phyloP scores from a whole-genome alignment of 2,888 invertebrate genomes.

The Monoplex corrugatus region DNA sequence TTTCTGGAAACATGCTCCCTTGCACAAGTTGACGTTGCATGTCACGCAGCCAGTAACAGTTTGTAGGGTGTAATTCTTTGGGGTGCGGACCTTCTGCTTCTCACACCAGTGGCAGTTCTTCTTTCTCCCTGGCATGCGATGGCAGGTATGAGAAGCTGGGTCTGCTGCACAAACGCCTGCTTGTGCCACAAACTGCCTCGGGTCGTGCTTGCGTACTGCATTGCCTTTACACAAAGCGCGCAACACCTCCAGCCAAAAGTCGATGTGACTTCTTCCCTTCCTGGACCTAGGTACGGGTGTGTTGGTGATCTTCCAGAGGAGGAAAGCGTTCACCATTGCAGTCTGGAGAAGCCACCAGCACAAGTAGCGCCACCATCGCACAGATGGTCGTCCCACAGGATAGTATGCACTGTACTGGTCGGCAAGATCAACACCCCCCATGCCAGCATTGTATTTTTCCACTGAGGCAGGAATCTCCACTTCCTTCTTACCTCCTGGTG shows the following conservation, averaged over 20 bases:
- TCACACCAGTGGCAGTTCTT: constrained; percentile 16
- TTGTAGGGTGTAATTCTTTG: background rate
- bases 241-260: background rate
- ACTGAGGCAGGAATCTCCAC: background rate
- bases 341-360: constrained; percentile 50
- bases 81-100: background rate
- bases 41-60: background rate
- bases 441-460: constrained; percentile 42
- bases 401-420: constrained; percentile 51
- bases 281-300: background rate
- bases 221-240: background rate
- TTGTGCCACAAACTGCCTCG: background rate
- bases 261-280: background rate
- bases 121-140: background rate
- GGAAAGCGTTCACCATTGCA: constrained; percentile 38
- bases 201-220: background rate
- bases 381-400: constrained; percentile 45
- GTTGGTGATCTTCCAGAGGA: constrained; percentile 16
- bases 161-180: background rate
- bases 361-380: constrained; percentile 55
- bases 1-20: background rate
- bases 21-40: background rate
- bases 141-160: background rate
- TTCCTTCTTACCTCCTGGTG: background rate
- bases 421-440: constrained; percentile 46